phyloP scores from a whole-genome alignment of 2,113 vertebrate species.

The Acanthisitta chloris region DNA sequence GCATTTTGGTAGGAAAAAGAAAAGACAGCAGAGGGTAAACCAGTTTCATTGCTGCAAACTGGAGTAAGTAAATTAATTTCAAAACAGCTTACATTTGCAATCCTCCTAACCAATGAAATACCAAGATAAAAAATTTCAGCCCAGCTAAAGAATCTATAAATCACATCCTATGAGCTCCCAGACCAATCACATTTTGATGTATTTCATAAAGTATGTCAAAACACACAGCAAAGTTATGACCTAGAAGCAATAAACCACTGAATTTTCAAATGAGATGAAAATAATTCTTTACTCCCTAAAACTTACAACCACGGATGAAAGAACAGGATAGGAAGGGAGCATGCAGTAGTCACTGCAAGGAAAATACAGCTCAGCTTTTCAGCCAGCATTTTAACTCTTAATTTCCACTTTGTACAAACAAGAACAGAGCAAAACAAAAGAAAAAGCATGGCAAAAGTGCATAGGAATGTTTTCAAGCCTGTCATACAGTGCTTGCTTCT shows the following conservation, averaged over 20 bases:
- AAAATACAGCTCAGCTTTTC: background rate
- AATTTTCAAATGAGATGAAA: background rate
- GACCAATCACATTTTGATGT: background rate
- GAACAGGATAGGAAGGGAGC: background rate
- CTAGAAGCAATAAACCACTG: background rate
- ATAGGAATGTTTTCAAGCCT: background rate
- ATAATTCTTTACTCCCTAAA: background rate
- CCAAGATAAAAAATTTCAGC: background rate
- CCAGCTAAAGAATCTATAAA: background rate
- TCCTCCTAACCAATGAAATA: background rate
- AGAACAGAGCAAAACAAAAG: background rate
- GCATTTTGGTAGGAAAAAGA: background rate
- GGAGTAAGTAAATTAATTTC: background rate
- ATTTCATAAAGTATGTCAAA: background rate
- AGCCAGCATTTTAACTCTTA: background rate
- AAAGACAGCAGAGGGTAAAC: background rate
- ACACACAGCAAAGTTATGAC: background rate
- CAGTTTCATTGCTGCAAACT: background rate
- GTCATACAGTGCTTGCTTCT: background rate
- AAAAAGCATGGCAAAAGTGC: background rate
- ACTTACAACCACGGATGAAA: background rate
- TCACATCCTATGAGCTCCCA: background rate
- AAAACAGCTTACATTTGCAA: background rate
- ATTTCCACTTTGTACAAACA: background rate
- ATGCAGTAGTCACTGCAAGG: background rate